phyloP scores from a whole-genome alignment of 2,113 vertebrate species.

The Rhinolophus ferrumequinum region DNA sequence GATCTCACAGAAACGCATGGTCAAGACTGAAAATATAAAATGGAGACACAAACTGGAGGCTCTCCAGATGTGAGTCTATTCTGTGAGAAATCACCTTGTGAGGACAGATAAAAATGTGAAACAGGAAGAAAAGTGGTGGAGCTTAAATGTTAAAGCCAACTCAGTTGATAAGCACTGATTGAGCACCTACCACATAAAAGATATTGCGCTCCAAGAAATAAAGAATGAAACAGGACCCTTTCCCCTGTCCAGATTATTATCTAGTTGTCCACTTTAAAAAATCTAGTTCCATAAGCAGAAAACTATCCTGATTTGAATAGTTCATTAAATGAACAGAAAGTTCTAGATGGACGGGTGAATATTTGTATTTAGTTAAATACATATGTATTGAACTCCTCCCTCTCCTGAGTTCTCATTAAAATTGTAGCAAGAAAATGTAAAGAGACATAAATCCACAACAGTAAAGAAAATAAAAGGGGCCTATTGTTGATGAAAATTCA shows the following conservation, averaged over 20 bases:
- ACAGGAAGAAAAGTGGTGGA: not conserved
- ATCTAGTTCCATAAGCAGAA: not conserved
- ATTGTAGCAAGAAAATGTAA: not conserved
- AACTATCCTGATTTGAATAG: not conserved
- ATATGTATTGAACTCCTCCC: not conserved
- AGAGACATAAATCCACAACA: not conserved
- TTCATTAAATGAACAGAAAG: not conserved
- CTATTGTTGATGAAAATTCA: not conserved
- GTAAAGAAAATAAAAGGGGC: not conserved
- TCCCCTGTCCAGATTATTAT: not conserved
- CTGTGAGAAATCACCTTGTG: not conserved
- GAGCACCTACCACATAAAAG: not conserved
- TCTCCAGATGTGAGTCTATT: not conserved
- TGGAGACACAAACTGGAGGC: not conserved
- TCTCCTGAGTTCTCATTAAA: not conserved
- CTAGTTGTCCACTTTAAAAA: not conserved
- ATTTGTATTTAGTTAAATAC: too few relatives aligned
- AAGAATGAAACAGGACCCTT: not conserved
- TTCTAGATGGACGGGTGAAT: not conserved
- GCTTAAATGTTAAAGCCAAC: not conserved
- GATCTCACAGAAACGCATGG: not conserved
- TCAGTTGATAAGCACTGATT: rapidly evolving
- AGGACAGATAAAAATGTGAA: not conserved
- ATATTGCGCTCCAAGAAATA: rapidly evolving
- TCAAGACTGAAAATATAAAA: not conserved